Conservation (phyloP, 1,140 invertebrate genomes). For the Bombus ignitus region DNA sequence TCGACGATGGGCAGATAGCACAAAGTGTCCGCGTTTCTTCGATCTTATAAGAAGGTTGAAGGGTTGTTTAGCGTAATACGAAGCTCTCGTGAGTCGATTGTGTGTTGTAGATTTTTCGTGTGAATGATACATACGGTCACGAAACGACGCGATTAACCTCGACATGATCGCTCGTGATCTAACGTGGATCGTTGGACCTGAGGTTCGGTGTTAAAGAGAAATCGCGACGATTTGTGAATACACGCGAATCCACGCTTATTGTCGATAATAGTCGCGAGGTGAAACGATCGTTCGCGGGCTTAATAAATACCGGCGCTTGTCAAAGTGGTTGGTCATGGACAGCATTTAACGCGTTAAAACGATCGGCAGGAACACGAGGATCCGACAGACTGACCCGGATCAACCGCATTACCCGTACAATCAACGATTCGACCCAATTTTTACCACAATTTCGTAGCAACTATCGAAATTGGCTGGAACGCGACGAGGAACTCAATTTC, state of each 20-base stretch:
- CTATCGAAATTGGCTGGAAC: neutral
- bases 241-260: neutral
- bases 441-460: neutral
- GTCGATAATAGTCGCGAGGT: neutral
- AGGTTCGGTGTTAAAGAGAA: neutral
- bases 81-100: neutral
- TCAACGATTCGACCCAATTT: constrained; percentile 11
- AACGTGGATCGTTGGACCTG: neutral
- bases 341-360: neutral
- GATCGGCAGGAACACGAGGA: neutral
- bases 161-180: neutral
- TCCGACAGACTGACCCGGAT: neutral
- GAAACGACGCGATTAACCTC: neutral
- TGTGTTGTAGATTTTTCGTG: constrained; percentile 3
- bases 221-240: neutral
- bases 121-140: neutral
- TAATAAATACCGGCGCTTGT: neutral
- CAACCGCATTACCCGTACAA: neutral
- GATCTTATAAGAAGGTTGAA: neutral
- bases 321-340: neutral
- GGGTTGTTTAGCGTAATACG: neutral
- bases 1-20: neutral
- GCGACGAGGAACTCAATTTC: neutral
- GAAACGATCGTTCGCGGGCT: neutral
- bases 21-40: neutral